A percentile compares a stretch with the other conserved stretches of the same genome.
Conservation (phyloP, 2,888 invertebrate genomes). For the Cosmia pyralina region DNA sequence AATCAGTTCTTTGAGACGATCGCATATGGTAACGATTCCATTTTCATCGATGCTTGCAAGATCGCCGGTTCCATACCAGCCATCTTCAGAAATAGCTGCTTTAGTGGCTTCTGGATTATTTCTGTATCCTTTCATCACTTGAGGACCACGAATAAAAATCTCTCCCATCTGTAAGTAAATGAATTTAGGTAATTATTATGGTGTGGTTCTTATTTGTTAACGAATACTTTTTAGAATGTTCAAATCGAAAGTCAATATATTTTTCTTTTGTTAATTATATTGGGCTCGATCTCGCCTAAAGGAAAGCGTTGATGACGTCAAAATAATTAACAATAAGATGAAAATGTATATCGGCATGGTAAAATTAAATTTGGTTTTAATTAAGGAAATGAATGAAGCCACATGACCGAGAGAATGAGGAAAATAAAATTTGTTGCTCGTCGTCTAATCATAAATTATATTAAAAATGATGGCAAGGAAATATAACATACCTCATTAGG, state of each 20-base stretch:
- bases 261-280: not conserved
- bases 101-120: conserved; percentile 93
- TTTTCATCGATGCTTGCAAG: conserved; percentile 91
- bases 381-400: not conserved
- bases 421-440: not conserved
- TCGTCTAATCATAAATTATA: not conserved
- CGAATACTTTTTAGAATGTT: not conserved
- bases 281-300: not conserved
- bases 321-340: not conserved
- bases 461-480: not conserved
- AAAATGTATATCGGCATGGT: not conserved
- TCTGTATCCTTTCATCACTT: conserved; percentile 94
- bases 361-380: not conserved
- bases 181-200: not conserved
- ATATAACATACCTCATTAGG: conserved; percentile 81
- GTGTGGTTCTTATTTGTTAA: not conserved
- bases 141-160: conserved; percentile 90
- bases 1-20: conserved; percentile 94
- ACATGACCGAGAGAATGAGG: not conserved
- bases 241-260: not conserved
- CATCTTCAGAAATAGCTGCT: conserved; percentile 91
- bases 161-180: conserved; percentile 74
- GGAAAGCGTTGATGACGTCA: not conserved
- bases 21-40: conserved; percentile 92
- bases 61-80: conserved; percentile 95